Evolutionary conservation across 2,888 invertebrate genomes (phyloP).

Genomic region (Heliconius aoede): DNA sequence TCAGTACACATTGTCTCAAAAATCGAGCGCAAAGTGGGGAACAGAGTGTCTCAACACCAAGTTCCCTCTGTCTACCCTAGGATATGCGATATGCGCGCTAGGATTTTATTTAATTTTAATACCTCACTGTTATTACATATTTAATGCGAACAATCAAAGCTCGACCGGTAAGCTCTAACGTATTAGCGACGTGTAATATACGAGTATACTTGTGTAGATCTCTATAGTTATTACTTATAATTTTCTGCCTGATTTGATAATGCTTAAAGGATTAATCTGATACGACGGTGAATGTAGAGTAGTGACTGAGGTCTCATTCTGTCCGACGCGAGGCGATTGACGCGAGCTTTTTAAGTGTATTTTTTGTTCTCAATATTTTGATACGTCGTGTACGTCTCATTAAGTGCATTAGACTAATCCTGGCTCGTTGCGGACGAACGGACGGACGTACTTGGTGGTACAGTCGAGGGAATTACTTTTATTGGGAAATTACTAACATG

Average conservation of each 20-base stretch:
- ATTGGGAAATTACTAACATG: neutral
- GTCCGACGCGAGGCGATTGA: conserved; percentile 37
- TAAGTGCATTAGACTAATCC: conserved; percentile 42
- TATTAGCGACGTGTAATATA: neutral
- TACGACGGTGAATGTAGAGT: conserved; percentile 20
- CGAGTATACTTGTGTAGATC: neutral
- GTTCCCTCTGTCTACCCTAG: neutral
- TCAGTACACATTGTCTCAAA: too few relatives aligned
- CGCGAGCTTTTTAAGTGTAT: conserved; percentile 34
- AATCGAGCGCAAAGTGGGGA: too few relatives aligned
- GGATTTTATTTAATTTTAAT: too few relatives aligned
- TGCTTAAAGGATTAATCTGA: conserved; percentile 33
- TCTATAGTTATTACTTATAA: neutral
- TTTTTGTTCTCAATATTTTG: conserved; percentile 46
- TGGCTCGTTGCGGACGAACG: conserved; percentile 16
- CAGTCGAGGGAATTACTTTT: conserved; percentile 3
- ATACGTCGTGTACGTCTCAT: conserved; percentile 44
- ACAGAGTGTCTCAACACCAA: too few relatives aligned
- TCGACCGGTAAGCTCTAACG: too few relatives aligned
- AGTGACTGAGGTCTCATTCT: conserved; percentile 28
- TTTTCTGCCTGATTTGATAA: conserved; percentile 18
- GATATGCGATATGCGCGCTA: too few relatives aligned
- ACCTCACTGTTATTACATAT: neutral
- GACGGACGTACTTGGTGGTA: neutral
- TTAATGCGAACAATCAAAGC: neutral